Base-by-base conservation (phyloP, 1,140 invertebrate genomes). In the Drosophila sechellia region DNA sequence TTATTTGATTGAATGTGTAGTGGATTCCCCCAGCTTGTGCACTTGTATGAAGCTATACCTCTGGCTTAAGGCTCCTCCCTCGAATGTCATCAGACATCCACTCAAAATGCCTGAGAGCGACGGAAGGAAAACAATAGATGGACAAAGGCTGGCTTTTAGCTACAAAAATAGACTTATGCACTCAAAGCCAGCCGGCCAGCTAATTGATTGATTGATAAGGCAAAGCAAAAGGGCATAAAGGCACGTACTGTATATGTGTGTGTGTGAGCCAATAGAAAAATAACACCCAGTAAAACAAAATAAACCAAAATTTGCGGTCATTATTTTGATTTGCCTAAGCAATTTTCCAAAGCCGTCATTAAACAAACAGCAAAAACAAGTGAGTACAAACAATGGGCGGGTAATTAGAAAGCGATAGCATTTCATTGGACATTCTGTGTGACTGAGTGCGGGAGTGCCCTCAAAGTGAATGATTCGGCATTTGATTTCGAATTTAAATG, bases 131-230 rank as follows among this genome's bases (percentile, higher is more conserved):
- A 63, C 50, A 63, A 52, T 48, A 58, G 40, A 48, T 40, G 35
- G 22, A 72, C 69, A 75, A 65, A 22, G 42, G 39, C 54, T 75
- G 60, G 71, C 72, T 76, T 75, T 76, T 53, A 75, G 72, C 71
- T 42, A 75, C 22, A 76, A 76, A 75, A 76, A 76, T 75, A 76
- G 53, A 58, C 71, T 76, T 76, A 75, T 65, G 54, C 61, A 66
- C 60, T 76, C 60, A 54, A 57, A 75, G 72, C 40, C 54, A 75
- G 52, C 42, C 45, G 56, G 56, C 22, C 63, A 69, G 65, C 65
- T 76, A 76, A 76, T 76, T 76, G 72, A 76, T 76, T 76, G 72
- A 76, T 76, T 76, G 72, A 76, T 76, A 75, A 76, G 71, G 53
- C 71, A 57, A 57, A 45, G n/a, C 40, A 52, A 65, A 50, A 43